Evolutionary conservation across 2,797 vertebrate genomes (phyloP).

Genomic region (Tamandua tetradactyla): DNA sequence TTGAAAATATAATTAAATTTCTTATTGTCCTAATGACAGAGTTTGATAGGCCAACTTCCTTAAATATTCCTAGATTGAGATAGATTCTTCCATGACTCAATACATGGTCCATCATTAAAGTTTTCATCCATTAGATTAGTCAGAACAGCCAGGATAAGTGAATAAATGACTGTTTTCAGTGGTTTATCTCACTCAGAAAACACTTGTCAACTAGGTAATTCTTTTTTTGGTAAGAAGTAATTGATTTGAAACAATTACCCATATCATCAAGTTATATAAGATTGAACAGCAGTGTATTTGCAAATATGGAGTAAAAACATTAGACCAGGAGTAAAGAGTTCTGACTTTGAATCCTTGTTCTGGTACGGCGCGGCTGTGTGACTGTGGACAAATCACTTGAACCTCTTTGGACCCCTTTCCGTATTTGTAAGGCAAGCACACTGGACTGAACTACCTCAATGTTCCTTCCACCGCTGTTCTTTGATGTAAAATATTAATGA

Average conservation of each 20-base stretch:
- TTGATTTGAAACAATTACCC: conserved; percentile 41
- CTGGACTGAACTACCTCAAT: too few species aligned
- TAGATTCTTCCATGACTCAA: conserved; percentile 6
- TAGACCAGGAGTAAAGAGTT: background rate
- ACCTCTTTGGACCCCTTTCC: conserved; percentile 6
- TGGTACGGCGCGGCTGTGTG: background rate
- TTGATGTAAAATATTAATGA: too few species aligned
- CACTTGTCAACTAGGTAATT: background rate
- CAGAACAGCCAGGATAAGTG: conserved; percentile 22
- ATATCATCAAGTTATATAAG: conserved; percentile 24
- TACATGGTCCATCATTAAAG: background rate
- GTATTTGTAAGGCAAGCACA: conserved; percentile 10
- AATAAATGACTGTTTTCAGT: conserved; percentile 8
- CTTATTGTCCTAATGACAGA: background rate
- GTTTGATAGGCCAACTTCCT: conserved; percentile 11
- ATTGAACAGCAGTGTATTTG: background rate
- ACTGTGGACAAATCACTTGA: background rate
- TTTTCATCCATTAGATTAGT: background rate
- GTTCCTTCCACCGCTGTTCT: too few species aligned
- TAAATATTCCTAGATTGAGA: conserved; percentile 31
- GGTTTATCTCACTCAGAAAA: background rate
- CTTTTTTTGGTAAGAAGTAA: conserved; percentile 6
- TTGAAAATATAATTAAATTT: conserved; percentile 50
- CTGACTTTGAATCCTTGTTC: conserved; percentile 19
- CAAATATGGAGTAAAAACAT: background rate